Evolutionary conservation across 2,888 invertebrate genomes (phyloP).

Genomic region (Eledona agricola): DNA sequence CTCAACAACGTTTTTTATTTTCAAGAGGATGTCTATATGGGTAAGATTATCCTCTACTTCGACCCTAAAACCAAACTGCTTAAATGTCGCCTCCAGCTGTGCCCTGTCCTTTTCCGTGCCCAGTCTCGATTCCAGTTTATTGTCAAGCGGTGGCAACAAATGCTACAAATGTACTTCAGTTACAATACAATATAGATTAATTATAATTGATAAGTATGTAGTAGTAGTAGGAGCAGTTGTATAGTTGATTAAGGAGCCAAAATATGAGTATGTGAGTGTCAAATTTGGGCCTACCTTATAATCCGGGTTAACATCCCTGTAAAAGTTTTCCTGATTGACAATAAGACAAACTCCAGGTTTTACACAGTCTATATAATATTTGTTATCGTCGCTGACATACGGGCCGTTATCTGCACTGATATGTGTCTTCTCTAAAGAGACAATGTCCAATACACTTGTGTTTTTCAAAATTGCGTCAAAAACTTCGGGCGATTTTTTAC

Average conservation of each 20-base stretch:
- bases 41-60: constrained; percentile 50
- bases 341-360: constrained; percentile 60
- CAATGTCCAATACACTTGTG: constrained; percentile 2
- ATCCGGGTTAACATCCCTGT: constrained; percentile 46
- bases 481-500: constrained; percentile 2
- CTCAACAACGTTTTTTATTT: constrained; percentile 48
- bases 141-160: constrained; percentile 41
- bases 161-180: too few species aligned
- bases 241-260: too few species aligned
- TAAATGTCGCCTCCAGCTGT: constrained; percentile 56
- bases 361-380: constrained; percentile 50
- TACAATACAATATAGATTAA: too few species aligned
- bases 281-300: constrained; percentile 33
- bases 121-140: constrained; percentile 52
- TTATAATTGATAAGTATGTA: neutral
- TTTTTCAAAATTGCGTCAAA: constrained; percentile 11
- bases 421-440: constrained; percentile 1
- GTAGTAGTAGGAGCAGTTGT: too few species aligned
- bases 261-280: constrained; percentile 1
- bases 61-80: constrained; percentile 57
- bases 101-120: constrained; percentile 60
- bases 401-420: constrained; percentile 17
- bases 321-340: constrained; percentile 60
- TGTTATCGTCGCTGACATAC: constrained; percentile 22
- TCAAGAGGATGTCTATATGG: constrained; percentile 49